phyloP scores from a whole-genome alignment of 2,888 invertebrate species.

The Sepioteuthis lessoniana region DNA sequence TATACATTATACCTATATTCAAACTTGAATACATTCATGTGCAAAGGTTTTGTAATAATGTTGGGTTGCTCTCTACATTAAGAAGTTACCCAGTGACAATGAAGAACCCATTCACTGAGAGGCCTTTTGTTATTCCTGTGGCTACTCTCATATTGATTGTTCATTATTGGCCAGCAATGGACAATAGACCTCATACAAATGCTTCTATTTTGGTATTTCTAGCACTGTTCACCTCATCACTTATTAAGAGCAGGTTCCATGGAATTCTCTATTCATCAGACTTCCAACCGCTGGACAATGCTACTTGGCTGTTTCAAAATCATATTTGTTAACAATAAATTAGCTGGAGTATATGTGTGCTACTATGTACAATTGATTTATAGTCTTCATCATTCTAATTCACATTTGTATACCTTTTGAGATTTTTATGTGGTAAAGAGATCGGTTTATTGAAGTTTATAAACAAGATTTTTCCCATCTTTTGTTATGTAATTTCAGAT shows the following conservation, averaged over 20 bases:
- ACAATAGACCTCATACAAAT: neutral
- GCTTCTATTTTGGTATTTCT: constrained; percentile 6
- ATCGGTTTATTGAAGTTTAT: no score
- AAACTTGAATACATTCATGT: neutral
- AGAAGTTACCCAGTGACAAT: neutral
- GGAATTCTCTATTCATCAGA: neutral
- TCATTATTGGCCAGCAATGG: neutral
- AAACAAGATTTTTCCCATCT: no score
- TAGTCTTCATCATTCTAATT: neutral
- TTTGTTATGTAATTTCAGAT: no score
- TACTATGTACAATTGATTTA: neutral
- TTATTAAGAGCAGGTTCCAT: constrained; percentile 11
- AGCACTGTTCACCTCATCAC: neutral
- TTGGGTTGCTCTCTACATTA: neutral
- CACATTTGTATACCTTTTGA: neutral
- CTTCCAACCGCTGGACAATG: neutral
- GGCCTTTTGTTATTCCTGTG: neutral
- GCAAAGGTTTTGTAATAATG: neutral
- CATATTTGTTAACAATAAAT: neutral
- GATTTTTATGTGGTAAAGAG: neutral
- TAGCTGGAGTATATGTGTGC: neutral
- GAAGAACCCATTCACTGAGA: neutral
- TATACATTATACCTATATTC: neutral
- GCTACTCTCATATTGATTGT: neutral
- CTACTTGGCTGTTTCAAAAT: neutral